Percentiles rank a stretch among this genome's conserved stretches.
Evolutionary conservation across 2,888 invertebrate species (phyloP).

Genomic region (Colletes collaris): DNA sequence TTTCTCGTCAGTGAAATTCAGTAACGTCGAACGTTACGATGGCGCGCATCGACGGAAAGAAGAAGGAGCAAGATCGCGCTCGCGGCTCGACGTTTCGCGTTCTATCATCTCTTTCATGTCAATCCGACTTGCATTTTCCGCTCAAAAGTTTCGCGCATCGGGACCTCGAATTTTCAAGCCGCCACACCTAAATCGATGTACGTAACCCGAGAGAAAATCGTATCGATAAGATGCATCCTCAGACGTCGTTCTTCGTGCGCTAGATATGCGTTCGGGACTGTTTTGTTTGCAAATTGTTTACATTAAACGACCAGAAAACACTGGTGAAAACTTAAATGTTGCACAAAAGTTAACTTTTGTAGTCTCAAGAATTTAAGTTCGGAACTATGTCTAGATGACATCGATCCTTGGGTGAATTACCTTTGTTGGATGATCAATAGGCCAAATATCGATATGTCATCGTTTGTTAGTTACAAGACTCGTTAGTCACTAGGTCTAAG

Average conservation of each 20-base stretch:
- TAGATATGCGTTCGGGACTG: neutral
- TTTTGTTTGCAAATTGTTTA: too few relatives aligned
- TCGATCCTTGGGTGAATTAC: too few relatives aligned
- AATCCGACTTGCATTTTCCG: slow-evolving; percentile 52
- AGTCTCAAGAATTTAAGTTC: too few relatives aligned
- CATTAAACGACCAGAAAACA: too few relatives aligned
- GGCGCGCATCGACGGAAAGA: slow-evolving; percentile 16
- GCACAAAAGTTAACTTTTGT: too few relatives aligned
- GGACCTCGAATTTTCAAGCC: slow-evolving; percentile 49
- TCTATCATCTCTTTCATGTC: slow-evolving; percentile 47
- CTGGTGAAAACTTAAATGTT: too few relatives aligned
- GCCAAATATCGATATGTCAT: too few relatives aligned
- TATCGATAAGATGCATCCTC: slow-evolving; percentile 25
- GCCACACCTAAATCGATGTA: slow-evolving; percentile 34
- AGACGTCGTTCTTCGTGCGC: neutral
- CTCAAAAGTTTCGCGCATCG: slow-evolving; percentile 44
- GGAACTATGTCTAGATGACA: too few relatives aligned
- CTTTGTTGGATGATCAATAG: too few relatives aligned
- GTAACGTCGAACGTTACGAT: slow-evolving; percentile 18
- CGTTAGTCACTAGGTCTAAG: too few relatives aligned
- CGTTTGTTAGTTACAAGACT: too few relatives aligned
- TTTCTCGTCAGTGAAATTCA: slow-evolving; percentile 23
- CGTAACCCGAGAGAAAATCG: slow-evolving; percentile 44
- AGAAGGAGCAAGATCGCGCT: slow-evolving; percentile 26
- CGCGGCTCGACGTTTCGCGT: slow-evolving; percentile 40